These are phyloP conservation scores for Ypsolopha scabrella DNA, from an alignment of 2,888 invertebrate genomes.

Conservation along the genomic window DNA sequence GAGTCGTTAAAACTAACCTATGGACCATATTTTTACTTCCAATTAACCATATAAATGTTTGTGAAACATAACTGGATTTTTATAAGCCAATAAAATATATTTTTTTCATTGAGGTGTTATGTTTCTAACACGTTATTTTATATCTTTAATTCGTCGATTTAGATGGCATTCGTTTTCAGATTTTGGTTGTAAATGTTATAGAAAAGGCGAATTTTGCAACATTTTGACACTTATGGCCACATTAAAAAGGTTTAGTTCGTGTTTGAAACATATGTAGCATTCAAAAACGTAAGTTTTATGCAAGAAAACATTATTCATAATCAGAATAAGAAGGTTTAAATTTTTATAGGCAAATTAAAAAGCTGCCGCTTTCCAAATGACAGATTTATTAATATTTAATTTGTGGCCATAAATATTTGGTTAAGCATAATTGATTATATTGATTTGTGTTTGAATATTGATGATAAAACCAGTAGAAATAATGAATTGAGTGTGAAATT, in stretches of 20 bases:
- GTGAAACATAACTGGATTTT: not conserved
- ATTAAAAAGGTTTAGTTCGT: too few relatives aligned
- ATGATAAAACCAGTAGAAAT: too few relatives aligned
- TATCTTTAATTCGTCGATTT: not conserved
- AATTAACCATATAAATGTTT: not conserved
- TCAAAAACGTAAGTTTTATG: too few relatives aligned
- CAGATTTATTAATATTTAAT: not conserved
- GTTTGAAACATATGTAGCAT: too few relatives aligned
- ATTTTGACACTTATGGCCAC: too few relatives aligned
- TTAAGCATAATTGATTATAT: not conserved
- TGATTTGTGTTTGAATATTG: not conserved
- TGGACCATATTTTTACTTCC: not conserved
- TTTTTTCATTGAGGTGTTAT: not conserved
- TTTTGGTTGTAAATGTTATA: too few relatives aligned
- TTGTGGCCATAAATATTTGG: not conserved
- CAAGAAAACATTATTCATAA: too few relatives aligned
- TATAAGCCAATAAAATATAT: not conserved
- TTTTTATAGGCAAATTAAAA: not conserved
- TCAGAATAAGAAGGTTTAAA: too few relatives aligned
- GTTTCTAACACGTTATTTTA: not conserved
- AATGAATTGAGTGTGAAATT: too few relatives aligned
- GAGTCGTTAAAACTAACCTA: not conserved
- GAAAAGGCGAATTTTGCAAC: too few relatives aligned
- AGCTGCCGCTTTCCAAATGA: not conserved
- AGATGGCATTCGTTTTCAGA: not conserved